Evolutionary conservation across 2,797 vertebrate genomes (phyloP).

Genomic region (Apodemus agrarius): DNA sequence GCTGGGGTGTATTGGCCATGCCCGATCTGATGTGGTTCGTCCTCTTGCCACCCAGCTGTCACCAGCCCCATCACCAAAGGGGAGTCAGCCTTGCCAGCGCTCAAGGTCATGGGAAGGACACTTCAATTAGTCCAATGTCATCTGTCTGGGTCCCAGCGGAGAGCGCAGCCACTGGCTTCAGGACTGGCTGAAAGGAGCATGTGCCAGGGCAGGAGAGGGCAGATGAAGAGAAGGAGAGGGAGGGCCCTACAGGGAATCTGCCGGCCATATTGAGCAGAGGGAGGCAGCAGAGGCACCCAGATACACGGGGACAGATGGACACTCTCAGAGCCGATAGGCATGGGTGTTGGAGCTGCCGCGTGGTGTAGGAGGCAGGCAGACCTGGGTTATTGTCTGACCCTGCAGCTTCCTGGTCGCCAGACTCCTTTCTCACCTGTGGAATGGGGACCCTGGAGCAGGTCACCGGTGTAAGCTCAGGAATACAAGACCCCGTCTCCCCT

Average conservation of each 20-base stretch:
- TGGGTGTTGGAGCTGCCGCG: background rate
- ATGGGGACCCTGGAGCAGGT: background rate
- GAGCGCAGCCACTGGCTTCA: slow-evolving; percentile 72
- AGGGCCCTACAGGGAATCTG: background rate
- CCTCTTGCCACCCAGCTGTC: slow-evolving; percentile 77
- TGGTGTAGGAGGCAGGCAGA: background rate
- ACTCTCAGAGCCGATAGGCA: background rate
- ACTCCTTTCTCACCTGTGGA: background rate
- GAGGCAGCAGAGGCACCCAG: background rate
- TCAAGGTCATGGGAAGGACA: slow-evolving; percentile 88
- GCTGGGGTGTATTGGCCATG: background rate
- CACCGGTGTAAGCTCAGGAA: background rate
- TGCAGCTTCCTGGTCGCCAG: slow-evolving; percentile 11
- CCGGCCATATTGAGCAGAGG: background rate
- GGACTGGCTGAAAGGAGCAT: slow-evolving; percentile 63
- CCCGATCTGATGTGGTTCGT: background rate
- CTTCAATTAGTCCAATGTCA: slow-evolving; percentile 86
- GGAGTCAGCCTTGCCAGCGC: slow-evolving; percentile 75
- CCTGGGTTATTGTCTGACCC: background rate
- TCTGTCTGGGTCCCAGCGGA: slow-evolving; percentile 82
- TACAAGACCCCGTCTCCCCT: background rate
- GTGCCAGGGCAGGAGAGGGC: slow-evolving; percentile 44
- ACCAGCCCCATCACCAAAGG: slow-evolving; percentile 70
- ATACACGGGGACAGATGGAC: background rate
- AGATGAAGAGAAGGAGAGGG: slow-evolving; percentile 18